Evolutionary conservation across 2,113 vertebrate species (phyloP).

Genomic region (Gasterosteus aculeatus): DNA sequence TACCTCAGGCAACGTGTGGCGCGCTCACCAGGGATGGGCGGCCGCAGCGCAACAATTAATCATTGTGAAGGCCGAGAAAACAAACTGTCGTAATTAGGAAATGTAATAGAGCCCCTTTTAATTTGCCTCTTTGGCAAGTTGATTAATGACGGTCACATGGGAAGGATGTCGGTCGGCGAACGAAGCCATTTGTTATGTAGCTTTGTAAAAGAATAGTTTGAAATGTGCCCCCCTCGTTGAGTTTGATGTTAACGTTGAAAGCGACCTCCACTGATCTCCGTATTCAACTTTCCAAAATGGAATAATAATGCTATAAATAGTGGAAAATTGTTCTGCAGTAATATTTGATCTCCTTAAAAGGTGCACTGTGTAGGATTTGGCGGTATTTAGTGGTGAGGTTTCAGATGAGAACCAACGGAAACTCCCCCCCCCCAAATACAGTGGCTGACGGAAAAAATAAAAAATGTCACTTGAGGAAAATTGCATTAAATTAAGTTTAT

Average conservation of each 20-base stretch:
- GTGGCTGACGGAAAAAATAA: not conserved
- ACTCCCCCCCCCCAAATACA: not conserved
- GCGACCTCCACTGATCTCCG: not conserved
- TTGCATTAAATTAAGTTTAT: not conserved
- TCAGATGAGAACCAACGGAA: not conserved
- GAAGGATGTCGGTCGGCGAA: slow-evolving; percentile 38
- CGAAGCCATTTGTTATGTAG: slow-evolving; percentile 22
- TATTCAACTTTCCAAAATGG: not conserved
- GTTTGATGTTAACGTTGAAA: not conserved
- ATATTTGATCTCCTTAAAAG: not conserved
- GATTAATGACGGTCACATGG: slow-evolving; percentile 79
- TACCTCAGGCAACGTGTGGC: slow-evolving; percentile 49
- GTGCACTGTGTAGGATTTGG: not conserved
- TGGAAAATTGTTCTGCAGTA: not conserved
- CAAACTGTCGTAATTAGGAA: slow-evolving; percentile 79
- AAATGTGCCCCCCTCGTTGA: not conserved
- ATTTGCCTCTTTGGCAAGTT: slow-evolving; percentile 70
- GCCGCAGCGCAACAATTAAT: slow-evolving; percentile 78
- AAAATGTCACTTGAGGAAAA: not conserved
- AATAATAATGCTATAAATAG: not conserved
- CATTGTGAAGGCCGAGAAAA: slow-evolving; percentile 76
- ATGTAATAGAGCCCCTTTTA: slow-evolving; percentile 58
- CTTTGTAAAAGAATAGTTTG: not conserved
- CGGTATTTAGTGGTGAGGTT: not conserved
- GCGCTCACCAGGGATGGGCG: slow-evolving; percentile 61